Evolutionary conservation across 2,888 invertebrate genomes (phyloP).

Genomic region (Ichneumon xanthorius): DNA sequence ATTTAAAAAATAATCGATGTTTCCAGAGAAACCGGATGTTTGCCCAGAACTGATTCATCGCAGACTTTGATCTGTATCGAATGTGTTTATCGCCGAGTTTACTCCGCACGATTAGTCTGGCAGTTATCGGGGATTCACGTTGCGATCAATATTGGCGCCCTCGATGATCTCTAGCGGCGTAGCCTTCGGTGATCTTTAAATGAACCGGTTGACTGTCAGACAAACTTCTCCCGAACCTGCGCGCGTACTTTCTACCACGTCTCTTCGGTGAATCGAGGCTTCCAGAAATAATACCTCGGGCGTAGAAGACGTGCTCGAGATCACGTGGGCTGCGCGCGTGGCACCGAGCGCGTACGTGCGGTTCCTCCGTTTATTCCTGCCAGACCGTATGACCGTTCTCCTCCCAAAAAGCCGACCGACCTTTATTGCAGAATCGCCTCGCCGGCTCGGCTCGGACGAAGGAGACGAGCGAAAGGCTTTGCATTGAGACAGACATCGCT

Average conservation of each 20-base stretch:
- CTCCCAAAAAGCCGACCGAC: slow-evolving; percentile 12
- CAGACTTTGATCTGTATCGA: slow-evolving; percentile 25
- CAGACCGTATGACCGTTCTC: slow-evolving; percentile 1
- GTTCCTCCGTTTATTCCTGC: slow-evolving; percentile 31
- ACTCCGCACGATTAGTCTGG: not conserved
- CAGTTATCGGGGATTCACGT: not conserved
- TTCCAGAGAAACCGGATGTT: slow-evolving; percentile 13
- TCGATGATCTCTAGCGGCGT: not conserved
- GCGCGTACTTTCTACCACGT: slow-evolving; percentile 16
- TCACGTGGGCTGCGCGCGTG: slow-evolving; percentile 52
- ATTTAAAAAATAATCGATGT: not conserved
- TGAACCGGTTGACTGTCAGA: slow-evolving; percentile 2
- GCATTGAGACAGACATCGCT: too few species aligned
- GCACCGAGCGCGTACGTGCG: slow-evolving; percentile 45
- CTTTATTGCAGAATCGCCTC: not conserved
- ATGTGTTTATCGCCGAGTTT: not conserved
- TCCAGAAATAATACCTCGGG: slow-evolving; percentile 39
- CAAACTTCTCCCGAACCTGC: not conserved
- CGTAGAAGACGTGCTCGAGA: slow-evolving; percentile 17
- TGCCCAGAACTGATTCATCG: not conserved
- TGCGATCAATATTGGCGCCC: not conserved
- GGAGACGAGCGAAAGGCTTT: not conserved
- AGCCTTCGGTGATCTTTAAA: not conserved
- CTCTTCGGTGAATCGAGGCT: slow-evolving; percentile 20
- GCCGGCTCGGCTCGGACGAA: not conserved